phyloP scores from a whole-genome alignment of 2,797 vertebrate genomes.

The Cephalopachus bancanus region DNA sequence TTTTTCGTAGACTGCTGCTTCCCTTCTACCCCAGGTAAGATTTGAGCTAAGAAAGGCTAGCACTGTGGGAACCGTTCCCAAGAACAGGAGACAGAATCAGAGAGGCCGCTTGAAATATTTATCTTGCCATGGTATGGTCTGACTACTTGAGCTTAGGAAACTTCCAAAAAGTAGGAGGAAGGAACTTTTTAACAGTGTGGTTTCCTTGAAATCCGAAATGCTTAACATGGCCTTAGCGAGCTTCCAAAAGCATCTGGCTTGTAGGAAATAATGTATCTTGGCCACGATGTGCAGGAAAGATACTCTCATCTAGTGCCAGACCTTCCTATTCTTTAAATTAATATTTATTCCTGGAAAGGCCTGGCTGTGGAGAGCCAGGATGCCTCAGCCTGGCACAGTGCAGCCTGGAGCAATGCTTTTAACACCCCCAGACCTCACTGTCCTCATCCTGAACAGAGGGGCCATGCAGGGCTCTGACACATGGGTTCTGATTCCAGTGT shows the following conservation, averaged over 20 bases:
- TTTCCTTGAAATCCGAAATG: background rate
- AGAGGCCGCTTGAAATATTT: conserved; percentile 59
- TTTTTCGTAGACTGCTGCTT: background rate
- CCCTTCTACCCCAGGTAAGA: background rate
- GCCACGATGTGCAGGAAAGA: rapidly evolving
- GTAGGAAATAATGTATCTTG: background rate
- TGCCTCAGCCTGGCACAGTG: rapidly evolving
- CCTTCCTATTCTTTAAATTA: background rate
- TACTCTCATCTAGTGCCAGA: too few species aligned
- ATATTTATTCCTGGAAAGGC: background rate
- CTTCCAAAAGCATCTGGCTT: background rate
- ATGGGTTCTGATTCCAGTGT: background rate
- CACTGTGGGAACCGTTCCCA: conserved; percentile 42
- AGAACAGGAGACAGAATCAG: conserved; percentile 68
- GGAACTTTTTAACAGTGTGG: background rate
- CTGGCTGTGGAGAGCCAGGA: background rate
- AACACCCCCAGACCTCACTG: rapidly evolving
- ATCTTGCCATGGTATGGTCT: conserved; percentile 57
- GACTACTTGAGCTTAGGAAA: conserved; percentile 31
- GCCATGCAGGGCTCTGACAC: background rate
- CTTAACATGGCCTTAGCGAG: background rate
- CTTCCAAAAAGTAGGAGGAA: background rate
- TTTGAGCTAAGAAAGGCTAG: conserved; percentile 63
- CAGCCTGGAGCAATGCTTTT: too few species aligned
- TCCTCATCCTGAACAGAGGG: rapidly evolving